Conservation (phyloP, 2,888 invertebrate genomes). For the Sericinus montela region DNA sequence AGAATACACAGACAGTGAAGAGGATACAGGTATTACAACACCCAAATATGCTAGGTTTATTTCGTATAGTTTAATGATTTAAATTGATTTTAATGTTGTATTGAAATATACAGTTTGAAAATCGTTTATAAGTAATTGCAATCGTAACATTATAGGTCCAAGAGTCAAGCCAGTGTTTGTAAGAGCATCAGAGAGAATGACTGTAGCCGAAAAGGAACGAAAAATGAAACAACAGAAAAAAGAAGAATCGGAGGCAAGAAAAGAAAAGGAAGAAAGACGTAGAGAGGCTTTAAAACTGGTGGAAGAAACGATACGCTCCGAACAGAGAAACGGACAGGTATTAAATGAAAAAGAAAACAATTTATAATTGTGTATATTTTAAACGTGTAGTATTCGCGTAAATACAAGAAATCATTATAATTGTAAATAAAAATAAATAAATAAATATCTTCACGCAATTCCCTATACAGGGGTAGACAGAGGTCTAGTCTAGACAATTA, state of each 20-base stretch:
- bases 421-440: too few relatives aligned
- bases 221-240: slow-evolving; percentile 92
- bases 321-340: slow-evolving; percentile 81
- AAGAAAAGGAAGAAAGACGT: slow-evolving; percentile 92
- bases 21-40: slow-evolving; percentile 83
- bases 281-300: slow-evolving; percentile 93
- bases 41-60: too few relatives aligned
- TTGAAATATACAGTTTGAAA: too few relatives aligned
- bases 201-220: slow-evolving; percentile 95
- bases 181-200: slow-evolving; percentile 94
- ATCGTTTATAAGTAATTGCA: too few relatives aligned
- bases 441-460: too few relatives aligned
- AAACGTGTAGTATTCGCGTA: too few relatives aligned
- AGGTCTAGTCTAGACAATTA: too few relatives aligned
- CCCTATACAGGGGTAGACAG: too few relatives aligned
- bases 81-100: too few relatives aligned
- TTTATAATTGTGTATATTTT: too few relatives aligned
- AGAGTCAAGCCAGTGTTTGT: slow-evolving; percentile 97
- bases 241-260: slow-evolving; percentile 89
- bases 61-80: too few relatives aligned
- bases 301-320: slow-evolving; percentile 92
- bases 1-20: slow-evolving; percentile 92
- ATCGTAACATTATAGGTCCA: slow-evolving; percentile 78
- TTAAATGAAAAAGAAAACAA: neutral
- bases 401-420: too few relatives aligned